Evolutionary conservation across 2,113 vertebrate genomes (phyloP).

Genomic region (Struthio camelus): DNA sequence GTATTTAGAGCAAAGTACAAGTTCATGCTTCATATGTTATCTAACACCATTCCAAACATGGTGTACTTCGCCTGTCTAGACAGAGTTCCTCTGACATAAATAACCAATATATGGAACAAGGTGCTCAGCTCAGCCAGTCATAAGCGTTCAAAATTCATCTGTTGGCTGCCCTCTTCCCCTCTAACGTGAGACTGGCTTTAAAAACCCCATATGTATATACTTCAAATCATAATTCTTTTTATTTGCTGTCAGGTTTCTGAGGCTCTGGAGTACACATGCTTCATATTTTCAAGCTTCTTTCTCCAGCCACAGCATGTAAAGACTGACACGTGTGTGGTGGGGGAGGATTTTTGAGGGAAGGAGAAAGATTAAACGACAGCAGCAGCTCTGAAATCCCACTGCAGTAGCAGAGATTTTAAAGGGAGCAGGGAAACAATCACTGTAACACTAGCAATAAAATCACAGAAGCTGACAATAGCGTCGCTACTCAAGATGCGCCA

Average conservation of each 20-base stretch:
- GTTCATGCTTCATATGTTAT: background rate
- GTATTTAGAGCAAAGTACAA: background rate
- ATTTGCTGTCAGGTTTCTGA: conserved; percentile 31
- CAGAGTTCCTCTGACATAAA: background rate
- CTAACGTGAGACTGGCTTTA: background rate
- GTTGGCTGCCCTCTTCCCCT: background rate
- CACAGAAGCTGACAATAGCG: background rate
- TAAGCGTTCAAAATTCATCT: background rate
- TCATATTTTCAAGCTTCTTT: conserved; percentile 23
- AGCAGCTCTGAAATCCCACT: background rate
- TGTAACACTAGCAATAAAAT: background rate
- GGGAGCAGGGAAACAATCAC: background rate
- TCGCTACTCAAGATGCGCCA: background rate
- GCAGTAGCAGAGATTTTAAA: background rate
- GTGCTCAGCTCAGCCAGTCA: background rate
- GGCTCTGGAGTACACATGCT: conserved; percentile 39
- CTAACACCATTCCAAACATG: background rate
- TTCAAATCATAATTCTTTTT: conserved; percentile 28
- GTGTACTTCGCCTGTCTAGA: background rate
- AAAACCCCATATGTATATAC: background rate
- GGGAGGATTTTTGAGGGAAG: background rate
- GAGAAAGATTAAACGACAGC: background rate
- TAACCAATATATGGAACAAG: background rate
- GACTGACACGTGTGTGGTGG: background rate
- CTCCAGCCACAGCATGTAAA: background rate